Evolutionary conservation across 1,140 invertebrate species (phyloP), one percentile per base, ranked within the genome.

Genomic region (Paralvinella palmiformis): DNA sequence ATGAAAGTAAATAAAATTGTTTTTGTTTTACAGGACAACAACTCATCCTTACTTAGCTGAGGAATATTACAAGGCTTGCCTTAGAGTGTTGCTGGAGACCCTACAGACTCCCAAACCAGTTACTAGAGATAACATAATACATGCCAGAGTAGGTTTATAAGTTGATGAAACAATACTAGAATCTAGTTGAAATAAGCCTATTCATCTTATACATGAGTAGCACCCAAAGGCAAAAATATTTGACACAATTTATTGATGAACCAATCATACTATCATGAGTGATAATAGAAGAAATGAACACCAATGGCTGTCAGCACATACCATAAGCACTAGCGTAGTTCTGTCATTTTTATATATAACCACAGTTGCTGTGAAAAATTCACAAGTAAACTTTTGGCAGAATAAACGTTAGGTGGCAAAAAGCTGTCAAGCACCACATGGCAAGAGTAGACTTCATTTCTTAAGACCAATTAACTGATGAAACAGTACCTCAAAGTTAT

Each of bases 41-140:
- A 10, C 10, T n/a, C 37, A 10, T n/a, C 37, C 37, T 41, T 10
- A 41, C n/a, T 10, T 41, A 41, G 10, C 10, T 29, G 63, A 64
- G 4, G 63, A 64, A 17, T 32, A 48, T 56, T 56, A 59, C n/a
- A 20, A 24, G n/a, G n/a, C 17, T 5, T 75, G 76, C 63, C 74
- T 75, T 60, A 67, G 72, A 3, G 64, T 69, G 29, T 74, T 79
- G 35, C 56, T 73, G 22, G 68, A 69, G 44, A 33, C 76, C 27
- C 62, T 79, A 35, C 75, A 76, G 35, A 69, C 65, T 7, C 68
- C 74, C 10, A 72, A 72, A 27, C 50, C 64, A 20, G 52, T 65
- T 0, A 73, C 67, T 27, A 64, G 76, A 31, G 33, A 37, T 32
- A 36, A 55, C 7, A 35, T 36, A n/a, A 37, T 36, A 32, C 62